Percentiles rank a stretch among this genome's conserved stretches.
These are phyloP conservation scores for Antheraea yamamai DNA, from an alignment of 2,888 invertebrate genomes.

Conservation along the genomic window DNA sequence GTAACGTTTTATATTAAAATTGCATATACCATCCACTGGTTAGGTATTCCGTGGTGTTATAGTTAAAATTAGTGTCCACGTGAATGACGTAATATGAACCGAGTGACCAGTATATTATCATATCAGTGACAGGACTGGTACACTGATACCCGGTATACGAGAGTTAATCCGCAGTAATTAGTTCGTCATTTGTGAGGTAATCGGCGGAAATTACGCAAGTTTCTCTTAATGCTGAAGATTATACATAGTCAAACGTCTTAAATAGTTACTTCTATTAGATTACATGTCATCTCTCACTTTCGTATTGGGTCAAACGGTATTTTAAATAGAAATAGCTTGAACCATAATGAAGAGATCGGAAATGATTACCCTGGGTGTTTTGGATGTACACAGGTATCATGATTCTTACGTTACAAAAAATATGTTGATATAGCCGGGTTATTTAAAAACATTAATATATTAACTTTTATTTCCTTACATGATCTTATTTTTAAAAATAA, in stretches of 20 bases:
- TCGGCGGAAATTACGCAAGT: conserved; percentile 23
- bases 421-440: too few species aligned
- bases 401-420: too few species aligned
- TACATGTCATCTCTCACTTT: too few species aligned
- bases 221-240: background rate
- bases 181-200: conserved; percentile 18
- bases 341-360: too few species aligned
- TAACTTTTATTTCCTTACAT: too few species aligned
- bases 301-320: too few species aligned
- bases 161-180: conserved; percentile 19
- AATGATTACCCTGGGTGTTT: too few species aligned
- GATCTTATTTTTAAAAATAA: too few species aligned
- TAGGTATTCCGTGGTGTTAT: background rate
- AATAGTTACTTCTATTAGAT: background rate
- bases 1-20: background rate
- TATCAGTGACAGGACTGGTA: conserved; percentile 14
- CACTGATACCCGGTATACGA: conserved; percentile 1
- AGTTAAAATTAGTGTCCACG: background rate
- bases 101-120: conserved; percentile 15
- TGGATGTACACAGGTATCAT: too few species aligned
- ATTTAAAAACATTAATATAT: too few species aligned
- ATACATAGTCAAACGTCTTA: background rate
- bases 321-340: too few species aligned
- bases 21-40: background rate
- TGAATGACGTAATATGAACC: background rate